A percentile compares a stretch with the other conserved stretches of the same genome.
These are phyloP conservation scores for Palloptera scutellata DNA, from an alignment of 2,888 invertebrate genomes.

Conservation along the genomic window DNA sequence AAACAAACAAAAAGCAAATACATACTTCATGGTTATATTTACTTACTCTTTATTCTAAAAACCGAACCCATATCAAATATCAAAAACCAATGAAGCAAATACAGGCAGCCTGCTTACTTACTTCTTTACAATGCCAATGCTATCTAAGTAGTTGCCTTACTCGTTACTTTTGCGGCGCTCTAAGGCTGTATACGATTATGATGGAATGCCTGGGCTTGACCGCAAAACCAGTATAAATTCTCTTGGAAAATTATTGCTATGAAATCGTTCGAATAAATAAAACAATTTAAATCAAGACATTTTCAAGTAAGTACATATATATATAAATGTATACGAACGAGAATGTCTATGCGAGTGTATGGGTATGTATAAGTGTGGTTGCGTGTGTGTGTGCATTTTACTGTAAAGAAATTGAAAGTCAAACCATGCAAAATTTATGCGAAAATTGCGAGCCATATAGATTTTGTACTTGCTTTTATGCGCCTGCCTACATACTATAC, in stretches of 20 bases:
- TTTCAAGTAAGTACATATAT: conserved; percentile 26
- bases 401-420: conserved; percentile 27
- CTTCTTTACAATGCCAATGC: too few relatives aligned
- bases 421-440: conserved; percentile 28
- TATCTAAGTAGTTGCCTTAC: too few relatives aligned
- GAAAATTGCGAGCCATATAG: not conserved
- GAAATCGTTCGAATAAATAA: conserved; percentile 29
- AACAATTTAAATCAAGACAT: conserved; percentile 31
- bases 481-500: not conserved
- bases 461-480: not conserved
- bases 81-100: conserved; percentile 39
- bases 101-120: not conserved
- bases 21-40: conserved; percentile 23
- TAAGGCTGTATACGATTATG: conserved; percentile 18
- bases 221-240: conserved; percentile 15
- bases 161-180: too few relatives aligned
- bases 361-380: conserved; percentile 1
- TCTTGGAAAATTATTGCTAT: too few relatives aligned
- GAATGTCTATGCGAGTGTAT: not conserved
- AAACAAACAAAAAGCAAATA: too few relatives aligned
- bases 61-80: conserved; percentile 42
- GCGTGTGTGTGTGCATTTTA: conserved; percentile 8
- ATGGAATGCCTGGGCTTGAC: conserved; percentile 26
- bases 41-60: conserved; percentile 9
- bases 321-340: conserved; percentile 12